Evolutionary conservation across 2,888 invertebrate species (phyloP).

Genomic region (Acholoe squamosa): DNA sequence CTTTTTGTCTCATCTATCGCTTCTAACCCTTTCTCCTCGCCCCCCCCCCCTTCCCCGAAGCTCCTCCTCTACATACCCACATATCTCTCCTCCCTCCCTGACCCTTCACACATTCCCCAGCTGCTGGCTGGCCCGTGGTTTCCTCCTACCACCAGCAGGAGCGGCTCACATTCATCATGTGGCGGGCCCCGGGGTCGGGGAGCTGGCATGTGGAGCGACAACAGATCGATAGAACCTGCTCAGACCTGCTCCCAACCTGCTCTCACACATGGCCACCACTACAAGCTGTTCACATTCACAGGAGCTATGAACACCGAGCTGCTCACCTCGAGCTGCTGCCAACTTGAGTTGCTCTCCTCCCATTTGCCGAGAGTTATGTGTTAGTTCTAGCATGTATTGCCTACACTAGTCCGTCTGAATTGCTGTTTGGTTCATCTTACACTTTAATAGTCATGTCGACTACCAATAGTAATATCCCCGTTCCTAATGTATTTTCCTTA

Average conservation of each 20-base stretch:
- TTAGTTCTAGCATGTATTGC: too few species aligned
- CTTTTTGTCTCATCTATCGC: too few species aligned
- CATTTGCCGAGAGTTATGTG: too few species aligned
- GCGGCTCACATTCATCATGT: background rate
- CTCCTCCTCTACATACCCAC: background rate
- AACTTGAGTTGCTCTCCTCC: too few species aligned
- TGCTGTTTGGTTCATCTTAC: too few species aligned
- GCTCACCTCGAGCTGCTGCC: too few species aligned
- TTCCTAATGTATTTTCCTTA: too few species aligned
- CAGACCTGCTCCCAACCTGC: background rate
- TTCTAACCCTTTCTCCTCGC: background rate
- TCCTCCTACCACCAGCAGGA: background rate
- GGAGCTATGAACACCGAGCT: too few species aligned
- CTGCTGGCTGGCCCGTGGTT: background rate
- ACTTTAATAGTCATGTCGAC: too few species aligned
- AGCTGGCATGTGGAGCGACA: background rate
- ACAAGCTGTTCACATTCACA: too few species aligned
- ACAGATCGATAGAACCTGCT: conserved; percentile 12
- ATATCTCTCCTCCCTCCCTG: background rate
- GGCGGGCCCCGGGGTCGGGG: background rate
- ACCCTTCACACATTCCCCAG: background rate
- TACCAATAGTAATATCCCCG: too few species aligned
- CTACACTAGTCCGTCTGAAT: too few species aligned
- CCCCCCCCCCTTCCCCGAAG: background rate
- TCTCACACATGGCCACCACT: background rate